Percentiles rank a stretch among this genome's conserved stretches.
Evolutionary conservation across 2,113 vertebrate genomes (phyloP).

Genomic region (Platysteira castanea): DNA sequence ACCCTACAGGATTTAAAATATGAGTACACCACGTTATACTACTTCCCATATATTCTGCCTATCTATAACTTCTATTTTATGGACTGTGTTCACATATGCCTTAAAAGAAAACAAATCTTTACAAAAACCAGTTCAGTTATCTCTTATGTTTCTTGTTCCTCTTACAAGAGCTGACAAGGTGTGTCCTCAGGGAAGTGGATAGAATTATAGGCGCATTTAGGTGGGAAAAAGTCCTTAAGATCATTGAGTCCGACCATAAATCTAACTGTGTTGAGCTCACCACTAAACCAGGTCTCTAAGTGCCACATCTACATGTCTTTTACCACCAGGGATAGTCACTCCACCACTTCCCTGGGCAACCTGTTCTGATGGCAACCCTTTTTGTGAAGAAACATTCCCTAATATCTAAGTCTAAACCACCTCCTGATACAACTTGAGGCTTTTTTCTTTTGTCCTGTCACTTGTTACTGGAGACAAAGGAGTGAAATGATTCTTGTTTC

Average conservation of each 20-base stretch:
- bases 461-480: not conserved
- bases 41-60: not conserved
- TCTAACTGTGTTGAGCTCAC: not conserved
- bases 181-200: not conserved
- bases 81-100: not conserved
- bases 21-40: accelerated
- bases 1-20: not conserved
- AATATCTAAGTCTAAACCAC: not conserved
- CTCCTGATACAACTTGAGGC: not conserved
- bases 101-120: not conserved
- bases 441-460: not conserved
- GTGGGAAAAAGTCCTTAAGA: not conserved
- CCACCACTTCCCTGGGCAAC: not conserved
- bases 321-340: not conserved
- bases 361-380: not conserved
- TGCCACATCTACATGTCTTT: not conserved
- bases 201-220: not conserved
- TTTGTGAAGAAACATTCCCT: not conserved
- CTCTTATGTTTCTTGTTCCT: not conserved
- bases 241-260: not conserved
- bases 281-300: not conserved
- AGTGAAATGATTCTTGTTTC: not conserved
- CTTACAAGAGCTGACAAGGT: not conserved
- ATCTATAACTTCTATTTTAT: not conserved
- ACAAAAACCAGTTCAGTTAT: not conserved